Evolutionary conservation across 1,140 invertebrate genomes (phyloP), one percentile per base, ranked within the genome.

Genomic region (Plectus sambesii): DNA sequence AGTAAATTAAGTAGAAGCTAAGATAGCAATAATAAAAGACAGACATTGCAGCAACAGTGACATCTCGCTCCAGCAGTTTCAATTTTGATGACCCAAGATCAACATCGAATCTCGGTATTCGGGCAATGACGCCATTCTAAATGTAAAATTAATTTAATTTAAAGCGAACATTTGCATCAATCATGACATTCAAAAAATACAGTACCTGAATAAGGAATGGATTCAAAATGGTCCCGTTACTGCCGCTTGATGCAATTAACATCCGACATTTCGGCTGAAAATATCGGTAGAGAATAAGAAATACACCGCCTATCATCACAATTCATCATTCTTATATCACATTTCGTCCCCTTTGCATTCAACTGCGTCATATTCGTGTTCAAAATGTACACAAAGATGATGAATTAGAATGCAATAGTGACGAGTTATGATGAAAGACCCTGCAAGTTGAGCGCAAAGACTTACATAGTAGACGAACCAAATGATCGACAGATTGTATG

Each of bases 391-490:
- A n/a, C n/a, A n/a, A n/a, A n/a, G n/a, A n/a, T n/a, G n/a, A n/a
- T n/a, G n/a, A n/a, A n/a, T n/a, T n/a, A n/a, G n/a, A n/a, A n/a
- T n/a, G n/a, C n/a, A n/a, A n/a, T n/a, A n/a, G n/a, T n/a, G n/a
- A n/a, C n/a, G n/a, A n/a, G n/a, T n/a, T n/a, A n/a, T n/a, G n/a
- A n/a, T n/a, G n/a, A n/a, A n/a, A n/a, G n/a, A n/a, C n/a, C n/a
- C n/a, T n/a, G n/a, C n/a, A n/a, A n/a, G n/a, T n/a, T n/a, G n/a
- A n/a, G n/a, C n/a, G 6, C 29, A 25, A n/a, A 23, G 5, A 42
- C 41, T 42, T 42, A 42, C 41, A 22, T 42, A 42, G 19, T 42
- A 42, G 4, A 42, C 41, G 36, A 42, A 42, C 41, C 41, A 42
- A 23, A 42, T 20, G 5, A 42, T n/a, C 15, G 41, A 20, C 15